Evolutionary conservation across 2,113 vertebrate species (phyloP), one percentile per base, ranked within the genome.

Genomic region (Corythaixoides concolor): DNA sequence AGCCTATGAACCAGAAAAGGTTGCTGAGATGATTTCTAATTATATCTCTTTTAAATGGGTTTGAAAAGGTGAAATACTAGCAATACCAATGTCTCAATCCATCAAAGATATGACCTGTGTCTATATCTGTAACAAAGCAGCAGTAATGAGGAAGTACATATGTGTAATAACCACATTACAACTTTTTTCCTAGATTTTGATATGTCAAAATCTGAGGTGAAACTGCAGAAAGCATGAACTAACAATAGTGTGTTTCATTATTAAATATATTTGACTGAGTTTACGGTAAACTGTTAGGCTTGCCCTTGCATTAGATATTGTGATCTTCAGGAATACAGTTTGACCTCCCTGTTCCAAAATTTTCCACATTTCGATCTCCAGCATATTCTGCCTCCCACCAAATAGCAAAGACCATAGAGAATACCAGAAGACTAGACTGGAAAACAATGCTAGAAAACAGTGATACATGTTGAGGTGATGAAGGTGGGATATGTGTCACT

Each of bases 1-100:
- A 85, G 47, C 35, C 68, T 95, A 41, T 82, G 84, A 92, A 92
- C 52, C 52, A 72, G 69, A 94, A 90, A 95, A 90, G 11, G 69
- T 85, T 83, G 63, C 33, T 52, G 56, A 81, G 39, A 43, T 67
- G 22, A 72, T 95, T 85, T 92, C 26, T 87, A 87, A 87, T 92
- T 89, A 60, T 32, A 18, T 58, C 21, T 88, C 41, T 62, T 94
- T 80, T 75, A 94, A 95, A 82, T 82, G 30, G 27, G 32, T 72
- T 84, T 91, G 49, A 72, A 84, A 90, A 85, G 37, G 30, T n/a
- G 72, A 81, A 89, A 78, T 78, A 81, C 11, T 32, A 49, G 5
- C 35, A 78, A 39, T 75, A 52, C 23, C 82, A 79, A 49, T 33
- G 17, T 79, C 58, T 89, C 58, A 82, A 18, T 68, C 30, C 43